These are phyloP conservation scores for Corvus cornix DNA, from an alignment of 2,113 vertebrate species.

Conservation along the genomic window DNA sequence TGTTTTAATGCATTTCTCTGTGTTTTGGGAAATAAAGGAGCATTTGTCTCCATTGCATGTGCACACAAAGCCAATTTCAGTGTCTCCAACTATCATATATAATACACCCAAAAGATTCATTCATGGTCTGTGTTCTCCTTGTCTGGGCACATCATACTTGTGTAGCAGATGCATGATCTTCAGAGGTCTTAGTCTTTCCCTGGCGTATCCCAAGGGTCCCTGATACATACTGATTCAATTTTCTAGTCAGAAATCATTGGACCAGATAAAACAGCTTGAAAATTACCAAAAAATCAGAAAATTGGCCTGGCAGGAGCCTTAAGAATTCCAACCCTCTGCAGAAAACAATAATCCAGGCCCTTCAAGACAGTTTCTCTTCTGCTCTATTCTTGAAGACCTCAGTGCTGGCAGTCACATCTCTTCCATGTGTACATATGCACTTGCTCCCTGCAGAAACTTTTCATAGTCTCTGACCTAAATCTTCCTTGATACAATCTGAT, in stretches of 20 bases:
- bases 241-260: background rate
- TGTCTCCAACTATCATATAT: background rate
- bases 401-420: background rate
- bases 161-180: background rate
- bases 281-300: background rate
- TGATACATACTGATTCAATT: background rate
- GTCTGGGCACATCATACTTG: background rate
- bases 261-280: background rate
- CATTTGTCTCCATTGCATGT: background rate
- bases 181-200: background rate
- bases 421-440: background rate
- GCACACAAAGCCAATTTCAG: background rate
- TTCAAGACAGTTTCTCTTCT: background rate
- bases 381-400: background rate
- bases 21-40: constrained; percentile 1
- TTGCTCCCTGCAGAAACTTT: background rate
- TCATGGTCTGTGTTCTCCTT: background rate
- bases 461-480: background rate
- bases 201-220: background rate
- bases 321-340: background rate
- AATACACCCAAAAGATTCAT: background rate
- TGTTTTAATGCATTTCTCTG: background rate
- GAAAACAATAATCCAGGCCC: background rate
- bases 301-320: background rate
- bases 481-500: background rate